Percentiles rank a stretch among this genome's conserved stretches.
phyloP scores from a whole-genome alignment of 2,113 vertebrate species.

The Gorilla gorilla region DNA sequence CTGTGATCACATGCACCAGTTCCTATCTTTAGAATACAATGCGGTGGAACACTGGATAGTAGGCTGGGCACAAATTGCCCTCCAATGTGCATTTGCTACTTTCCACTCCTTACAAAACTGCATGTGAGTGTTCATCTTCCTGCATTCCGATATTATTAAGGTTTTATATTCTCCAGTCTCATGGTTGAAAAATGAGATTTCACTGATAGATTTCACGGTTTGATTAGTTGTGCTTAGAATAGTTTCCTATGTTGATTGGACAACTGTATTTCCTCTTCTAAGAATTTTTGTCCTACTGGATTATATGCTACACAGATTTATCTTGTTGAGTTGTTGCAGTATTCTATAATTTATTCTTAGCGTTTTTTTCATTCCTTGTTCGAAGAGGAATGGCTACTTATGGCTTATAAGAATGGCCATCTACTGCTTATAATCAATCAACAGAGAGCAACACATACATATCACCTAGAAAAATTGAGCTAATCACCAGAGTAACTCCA shows the following conservation, averaged over 20 bases:
- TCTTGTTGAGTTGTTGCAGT: background rate
- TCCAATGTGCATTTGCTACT: background rate
- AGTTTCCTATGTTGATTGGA: background rate
- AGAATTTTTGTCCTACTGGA: background rate
- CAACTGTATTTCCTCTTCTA: background rate
- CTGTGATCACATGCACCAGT: rapidly evolving
- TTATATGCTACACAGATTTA: background rate
- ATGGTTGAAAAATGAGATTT: background rate
- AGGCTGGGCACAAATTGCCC: background rate
- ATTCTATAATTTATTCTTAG: background rate
- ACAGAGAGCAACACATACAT: background rate
- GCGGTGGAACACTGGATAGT: background rate
- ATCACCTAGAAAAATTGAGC: background rate
- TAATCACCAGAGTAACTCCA: background rate
- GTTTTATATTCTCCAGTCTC: background rate
- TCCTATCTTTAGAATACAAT: background rate
- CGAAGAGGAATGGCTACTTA: background rate
- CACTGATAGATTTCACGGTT: background rate
- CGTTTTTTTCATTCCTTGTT: background rate
- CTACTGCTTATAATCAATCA: background rate
- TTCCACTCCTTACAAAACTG: background rate
- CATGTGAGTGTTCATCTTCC: background rate
- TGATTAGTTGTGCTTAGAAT: background rate
- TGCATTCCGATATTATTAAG: background rate
- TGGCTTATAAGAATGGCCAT: background rate